phyloP scores from a whole-genome alignment of 1,140 invertebrate species.

The Aphaenogaster rudis region DNA sequence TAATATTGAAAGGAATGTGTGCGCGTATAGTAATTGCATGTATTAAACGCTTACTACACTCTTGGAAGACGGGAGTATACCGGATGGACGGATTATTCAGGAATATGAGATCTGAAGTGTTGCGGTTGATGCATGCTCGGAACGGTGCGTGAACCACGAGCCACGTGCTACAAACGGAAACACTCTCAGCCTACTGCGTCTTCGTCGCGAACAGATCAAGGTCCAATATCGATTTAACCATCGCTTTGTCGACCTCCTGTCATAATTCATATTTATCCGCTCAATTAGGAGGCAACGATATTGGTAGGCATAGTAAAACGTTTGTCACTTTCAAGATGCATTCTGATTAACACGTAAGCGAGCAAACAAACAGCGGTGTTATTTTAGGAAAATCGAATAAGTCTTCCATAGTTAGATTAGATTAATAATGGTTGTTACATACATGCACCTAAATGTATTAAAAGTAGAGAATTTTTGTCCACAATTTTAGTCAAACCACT shows the following conservation, averaged over 20 bases:
- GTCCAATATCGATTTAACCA: constrained; percentile 77
- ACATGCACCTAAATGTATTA: constrained; percentile 47
- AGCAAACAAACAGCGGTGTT: neutral
- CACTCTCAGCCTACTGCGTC: constrained; percentile 77
- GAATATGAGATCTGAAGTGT: constrained; percentile 56
- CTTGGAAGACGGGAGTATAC: constrained; percentile 26
- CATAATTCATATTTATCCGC: constrained; percentile 73
- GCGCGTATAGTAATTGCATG: neutral
- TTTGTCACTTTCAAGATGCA: neutral
- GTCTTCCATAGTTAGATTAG: neutral
- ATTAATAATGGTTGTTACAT: constrained; percentile 31
- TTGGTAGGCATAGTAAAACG: constrained; percentile 10
- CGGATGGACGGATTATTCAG: constrained; percentile 48
- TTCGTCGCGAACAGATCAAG: constrained; percentile 72
- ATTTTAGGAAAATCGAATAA: neutral
- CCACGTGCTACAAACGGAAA: constrained; percentile 76
- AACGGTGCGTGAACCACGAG: constrained; percentile 74
- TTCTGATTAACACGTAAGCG: constrained; percentile 15
- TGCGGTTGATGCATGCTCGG: constrained; percentile 67
- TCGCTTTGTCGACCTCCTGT: constrained; percentile 76
- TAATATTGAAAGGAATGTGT: constrained; percentile 6
- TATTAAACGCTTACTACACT: constrained; percentile 62
- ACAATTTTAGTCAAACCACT: constrained; percentile 40
- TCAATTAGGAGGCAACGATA: constrained; percentile 56
- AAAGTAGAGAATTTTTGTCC: neutral